Percentiles rank a stretch among this genome's conserved stretches.
Conservation (phyloP, 1,140 invertebrate genomes). For the Phymastichus coffea region DNA sequence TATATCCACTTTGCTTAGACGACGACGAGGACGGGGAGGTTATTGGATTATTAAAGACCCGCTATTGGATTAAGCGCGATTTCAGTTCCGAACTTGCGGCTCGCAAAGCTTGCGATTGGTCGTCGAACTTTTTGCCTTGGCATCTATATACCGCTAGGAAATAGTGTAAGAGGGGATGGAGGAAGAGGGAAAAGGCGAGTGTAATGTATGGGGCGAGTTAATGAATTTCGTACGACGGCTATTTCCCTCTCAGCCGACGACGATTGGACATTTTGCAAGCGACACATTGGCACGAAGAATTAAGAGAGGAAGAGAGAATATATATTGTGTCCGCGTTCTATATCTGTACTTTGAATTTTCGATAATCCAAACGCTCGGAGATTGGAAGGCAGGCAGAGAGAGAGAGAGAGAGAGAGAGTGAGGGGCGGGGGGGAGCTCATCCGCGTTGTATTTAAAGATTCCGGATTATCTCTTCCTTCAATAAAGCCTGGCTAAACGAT, state of each 20-base stretch:
- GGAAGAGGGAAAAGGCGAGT: not conserved
- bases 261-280: conserved; percentile 13
- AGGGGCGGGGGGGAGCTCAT: not conserved
- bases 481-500: not conserved
- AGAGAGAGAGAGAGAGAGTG: not conserved
- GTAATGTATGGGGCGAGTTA: too few species aligned
- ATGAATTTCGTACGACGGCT: conserved; percentile 16
- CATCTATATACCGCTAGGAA: not conserved
- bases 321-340: too few species aligned
- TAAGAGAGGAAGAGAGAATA: not conserved
- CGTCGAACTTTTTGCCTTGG: not conserved
- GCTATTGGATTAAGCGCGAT: conserved; percentile 54
- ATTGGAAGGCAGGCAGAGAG: not conserved
- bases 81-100: conserved; percentile 44
- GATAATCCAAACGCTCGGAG: conserved; percentile 8
- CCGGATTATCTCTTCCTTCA: conserved; percentile 11
- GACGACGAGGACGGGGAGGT: conserved; percentile 40
- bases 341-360: conserved; percentile 14
- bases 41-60: conserved; percentile 57
- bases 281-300: not conserved
- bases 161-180: not conserved
- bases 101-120: too few species aligned
- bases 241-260: not conserved
- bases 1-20: conserved; percentile 45
- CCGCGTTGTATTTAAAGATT: conserved; percentile 20